Evolutionary conservation across 2,888 invertebrate genomes (phyloP).

Genomic region (Zootermopsis nevadensis): DNA sequence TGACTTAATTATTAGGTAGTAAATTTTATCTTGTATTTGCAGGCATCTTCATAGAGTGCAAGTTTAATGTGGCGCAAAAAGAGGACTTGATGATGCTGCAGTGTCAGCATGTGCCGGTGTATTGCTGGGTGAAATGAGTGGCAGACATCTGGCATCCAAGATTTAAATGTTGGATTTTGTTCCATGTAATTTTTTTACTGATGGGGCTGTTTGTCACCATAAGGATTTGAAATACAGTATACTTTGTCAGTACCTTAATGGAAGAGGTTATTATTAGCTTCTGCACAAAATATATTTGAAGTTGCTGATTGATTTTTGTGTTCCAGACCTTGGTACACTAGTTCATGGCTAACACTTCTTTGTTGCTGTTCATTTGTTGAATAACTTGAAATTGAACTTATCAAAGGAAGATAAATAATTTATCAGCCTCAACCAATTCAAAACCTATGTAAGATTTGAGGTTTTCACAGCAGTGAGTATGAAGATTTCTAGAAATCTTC

Average conservation of each 20-base stretch:
- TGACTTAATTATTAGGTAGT: background rate
- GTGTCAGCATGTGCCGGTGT: conserved; percentile 10
- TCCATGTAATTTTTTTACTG: background rate
- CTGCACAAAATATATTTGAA: background rate
- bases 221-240: background rate
- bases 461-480: too few species aligned
- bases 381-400: background rate
- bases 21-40: conserved; percentile 27
- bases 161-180: conserved; percentile 3
- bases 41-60: conserved; percentile 22
- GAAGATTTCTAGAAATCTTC: too few species aligned
- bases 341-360: background rate
- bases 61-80: background rate
- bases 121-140: conserved; percentile 2
- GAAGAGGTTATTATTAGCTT: background rate
- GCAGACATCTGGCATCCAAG: conserved; percentile 7
- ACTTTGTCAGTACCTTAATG: conserved; percentile 6
- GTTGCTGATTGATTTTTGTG: background rate
- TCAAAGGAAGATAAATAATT: background rate
- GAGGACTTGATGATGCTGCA: conserved; percentile 22
- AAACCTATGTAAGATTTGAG: too few species aligned
- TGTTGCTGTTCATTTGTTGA: background rate
- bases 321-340: background rate
- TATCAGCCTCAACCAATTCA: background rate
- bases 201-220: background rate